A percentile compares a stretch with the other conserved stretches of the same genome.
phyloP scores from a whole-genome alignment of 2,888 invertebrate species.

The Cotesia congregata region DNA sequence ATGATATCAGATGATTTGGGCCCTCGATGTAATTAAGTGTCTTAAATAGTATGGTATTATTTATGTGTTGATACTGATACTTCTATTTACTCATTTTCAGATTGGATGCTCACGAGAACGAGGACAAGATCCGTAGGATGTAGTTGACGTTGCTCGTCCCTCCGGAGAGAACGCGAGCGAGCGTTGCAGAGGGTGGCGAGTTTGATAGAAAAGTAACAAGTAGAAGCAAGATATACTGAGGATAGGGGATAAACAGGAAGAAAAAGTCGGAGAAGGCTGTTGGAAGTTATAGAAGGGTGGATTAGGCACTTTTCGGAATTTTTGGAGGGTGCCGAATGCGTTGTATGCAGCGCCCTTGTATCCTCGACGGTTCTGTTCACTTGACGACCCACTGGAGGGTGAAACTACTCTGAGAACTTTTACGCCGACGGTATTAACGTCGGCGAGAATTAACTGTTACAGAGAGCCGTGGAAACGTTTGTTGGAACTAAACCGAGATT shows the following conservation, averaged over 20 bases:
- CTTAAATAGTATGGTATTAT: not conserved
- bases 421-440: not conserved
- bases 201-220: conserved; percentile 29
- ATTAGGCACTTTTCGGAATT: conserved; percentile 42
- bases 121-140: conserved; percentile 62
- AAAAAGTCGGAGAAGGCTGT: conserved; percentile 38
- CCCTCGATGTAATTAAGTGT: not conserved
- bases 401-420: conserved; percentile 1
- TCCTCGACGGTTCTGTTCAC: conserved; percentile 8
- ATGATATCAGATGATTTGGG: not conserved
- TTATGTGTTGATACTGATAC: not conserved
- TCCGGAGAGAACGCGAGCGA: conserved; percentile 55
- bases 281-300: conserved; percentile 40
- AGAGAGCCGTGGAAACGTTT: conserved; percentile 22
- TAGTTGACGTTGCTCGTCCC: conserved; percentile 64
- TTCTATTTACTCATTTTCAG: conserved; percentile 47
- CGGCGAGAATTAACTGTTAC: not conserved
- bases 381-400: conserved; percentile 4
- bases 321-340: conserved; percentile 34
- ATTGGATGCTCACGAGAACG: conserved; percentile 59
- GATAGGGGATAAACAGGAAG: conserved; percentile 41
- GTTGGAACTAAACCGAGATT: conserved; percentile 18
- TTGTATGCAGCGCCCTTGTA: conserved; percentile 16
- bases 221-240: conserved; percentile 39
- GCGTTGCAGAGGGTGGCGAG: conserved; percentile 47